Evolutionary conservation across 2,113 vertebrate species (phyloP), one percentile per base, ranked within the genome.

Genomic region (Engraulis encrasicolus): DNA sequence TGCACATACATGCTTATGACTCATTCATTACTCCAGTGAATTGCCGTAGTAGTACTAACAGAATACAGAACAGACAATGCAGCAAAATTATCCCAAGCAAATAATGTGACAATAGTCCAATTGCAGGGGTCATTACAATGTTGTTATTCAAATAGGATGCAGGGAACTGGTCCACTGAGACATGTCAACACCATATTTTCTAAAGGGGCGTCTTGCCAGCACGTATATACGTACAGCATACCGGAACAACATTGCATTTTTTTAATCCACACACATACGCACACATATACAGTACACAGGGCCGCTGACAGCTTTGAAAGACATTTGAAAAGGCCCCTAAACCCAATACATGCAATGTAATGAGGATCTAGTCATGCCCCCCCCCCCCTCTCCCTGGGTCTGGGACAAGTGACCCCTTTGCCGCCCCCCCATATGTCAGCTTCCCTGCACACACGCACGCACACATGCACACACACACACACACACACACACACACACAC

Each of bases 391-490:
- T n/a, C n/a, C n/a, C n/a, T n/a, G n/a, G n/a, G n/a, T n/a, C n/a
- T n/a, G n/a, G n/a, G n/a, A n/a, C n/a, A n/a, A n/a, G n/a, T n/a
- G n/a, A n/a, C n/a, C n/a, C n/a, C n/a, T n/a, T n/a, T n/a, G n/a
- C n/a, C n/a, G n/a, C n/a, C n/a, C n/a, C n/a, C n/a, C n/a, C n/a
- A n/a, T n/a, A n/a, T n/a, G n/a, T n/a, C n/a, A n/a, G n/a, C n/a
- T n/a, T n/a, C n/a, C n/a, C n/a, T n/a, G n/a, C 61, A 40, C 77
- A 79, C 23, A 66, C 58, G 15, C 61, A 31, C 40, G 9, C 61
- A 66, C 61, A 66, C 61, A 66, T 27, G 15, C 61, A 15, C 80
- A 82, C 80, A 49, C 74, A 79, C 52, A 61, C 71, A 85, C 71
- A 54, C 40, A 45, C 40, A 45, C 40, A 45, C 40, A 45, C 40